Evolutionary conservation across 2,888 invertebrate genomes (phyloP).

Genomic region (Euspilapteryx auroguttella): DNA sequence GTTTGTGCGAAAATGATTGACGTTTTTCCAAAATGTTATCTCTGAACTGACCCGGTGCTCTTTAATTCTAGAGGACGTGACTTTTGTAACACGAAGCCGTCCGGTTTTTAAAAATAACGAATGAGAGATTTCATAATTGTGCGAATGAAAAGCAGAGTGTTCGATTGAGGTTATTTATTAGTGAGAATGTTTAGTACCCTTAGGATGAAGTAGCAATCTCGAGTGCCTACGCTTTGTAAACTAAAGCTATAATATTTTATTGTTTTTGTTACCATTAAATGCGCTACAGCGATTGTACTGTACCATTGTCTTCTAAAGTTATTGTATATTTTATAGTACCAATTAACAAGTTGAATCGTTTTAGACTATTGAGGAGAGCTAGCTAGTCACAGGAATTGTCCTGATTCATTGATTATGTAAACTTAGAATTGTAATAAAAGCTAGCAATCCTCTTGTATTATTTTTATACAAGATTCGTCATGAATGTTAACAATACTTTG

Average conservation of each 20-base stretch:
- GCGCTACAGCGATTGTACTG: constrained; percentile 49
- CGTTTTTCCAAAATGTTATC: constrained; percentile 25
- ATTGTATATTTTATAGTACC: constrained; percentile 46
- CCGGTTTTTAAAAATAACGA: constrained; percentile 28
- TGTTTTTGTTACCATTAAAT: constrained; percentile 58
- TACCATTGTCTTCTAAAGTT: constrained; percentile 54
- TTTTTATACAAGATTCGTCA: constrained; percentile 52
- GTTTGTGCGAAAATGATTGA: constrained; percentile 24
- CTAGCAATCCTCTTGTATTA: constrained; percentile 40
- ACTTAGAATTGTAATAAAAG: too few species aligned
- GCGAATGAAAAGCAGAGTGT: constrained; percentile 17
- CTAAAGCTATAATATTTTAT: constrained; percentile 52
- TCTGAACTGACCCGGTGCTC: constrained; percentile 58
- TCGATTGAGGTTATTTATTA: constrained; percentile 48
- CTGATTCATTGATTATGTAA: too few species aligned
- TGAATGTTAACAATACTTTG: constrained; percentile 57
- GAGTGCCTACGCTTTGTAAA: constrained; percentile 63
- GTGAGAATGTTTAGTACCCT: constrained; percentile 46
- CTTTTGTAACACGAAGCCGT: constrained; percentile 48
- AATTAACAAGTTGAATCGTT: constrained; percentile 59
- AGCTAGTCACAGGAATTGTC: too few species aligned
- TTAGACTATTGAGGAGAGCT: constrained; percentile 22
- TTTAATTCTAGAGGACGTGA: constrained; percentile 38
- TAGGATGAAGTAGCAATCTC: constrained; percentile 58
- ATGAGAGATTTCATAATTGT: constrained; percentile 9